These are phyloP conservation scores for Cephus rjabovi DNA, from an alignment of 2,888 invertebrate species.

Conservation along the genomic window DNA sequence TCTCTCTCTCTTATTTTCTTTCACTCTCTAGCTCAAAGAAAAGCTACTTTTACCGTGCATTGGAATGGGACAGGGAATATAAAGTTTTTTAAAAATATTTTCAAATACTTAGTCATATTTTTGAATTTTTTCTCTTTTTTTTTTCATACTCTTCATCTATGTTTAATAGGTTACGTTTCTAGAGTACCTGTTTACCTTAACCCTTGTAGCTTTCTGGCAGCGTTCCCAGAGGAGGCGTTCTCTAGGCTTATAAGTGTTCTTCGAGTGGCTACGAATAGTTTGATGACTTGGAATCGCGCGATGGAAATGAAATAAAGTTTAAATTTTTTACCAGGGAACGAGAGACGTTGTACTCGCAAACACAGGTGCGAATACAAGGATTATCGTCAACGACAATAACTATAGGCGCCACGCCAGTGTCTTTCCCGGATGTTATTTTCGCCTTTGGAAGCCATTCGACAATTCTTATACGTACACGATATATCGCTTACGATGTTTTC, in stretches of 20 bases:
- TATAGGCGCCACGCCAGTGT: background rate
- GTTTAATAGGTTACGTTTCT: background rate
- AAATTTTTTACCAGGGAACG: background rate
- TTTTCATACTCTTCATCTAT: background rate
- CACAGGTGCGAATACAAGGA: background rate
- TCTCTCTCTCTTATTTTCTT: slow-evolving; percentile 14
- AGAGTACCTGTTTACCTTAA: slow-evolving; percentile 1
- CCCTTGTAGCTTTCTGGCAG: background rate
- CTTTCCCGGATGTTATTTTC: background rate
- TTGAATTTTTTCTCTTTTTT: no score
- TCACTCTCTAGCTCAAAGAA: slow-evolving; percentile 22
- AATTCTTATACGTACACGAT: background rate
- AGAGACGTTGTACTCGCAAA: background rate
- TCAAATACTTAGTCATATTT: background rate
- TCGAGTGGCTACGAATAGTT: background rate
- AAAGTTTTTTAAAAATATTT: background rate
- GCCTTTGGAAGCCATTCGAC: background rate
- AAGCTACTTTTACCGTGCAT: slow-evolving; percentile 47
- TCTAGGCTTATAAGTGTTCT: background rate
- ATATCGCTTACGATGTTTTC: background rate
- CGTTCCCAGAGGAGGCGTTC: background rate
- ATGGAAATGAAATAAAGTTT: background rate
- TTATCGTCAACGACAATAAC: background rate
- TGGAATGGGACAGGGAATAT: slow-evolving; percentile 38
- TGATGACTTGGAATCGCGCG: background rate